A percentile compares a stretch with the other conserved stretches of the same genome.
Conservation (phyloP, 2,113 vertebrate species). For the Gasterosteus aculeatus region DNA sequence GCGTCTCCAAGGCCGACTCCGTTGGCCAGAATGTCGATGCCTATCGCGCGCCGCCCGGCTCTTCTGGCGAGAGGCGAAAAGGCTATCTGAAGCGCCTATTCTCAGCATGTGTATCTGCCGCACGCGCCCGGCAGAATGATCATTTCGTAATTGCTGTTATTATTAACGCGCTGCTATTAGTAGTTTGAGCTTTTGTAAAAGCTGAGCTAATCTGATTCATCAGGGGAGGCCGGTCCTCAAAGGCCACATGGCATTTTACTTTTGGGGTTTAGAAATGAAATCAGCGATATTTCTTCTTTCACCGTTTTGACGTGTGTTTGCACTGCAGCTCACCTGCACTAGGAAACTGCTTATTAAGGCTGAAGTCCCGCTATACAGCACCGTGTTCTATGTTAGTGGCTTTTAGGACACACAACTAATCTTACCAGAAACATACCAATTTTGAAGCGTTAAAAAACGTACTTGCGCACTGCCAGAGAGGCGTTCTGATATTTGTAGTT, state of each 20-base stretch:
- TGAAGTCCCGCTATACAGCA: not conserved
- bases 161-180: constrained; percentile 54
- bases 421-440: not conserved
- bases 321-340: not conserved
- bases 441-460: not conserved
- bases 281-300: constrained; percentile 10
- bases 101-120: constrained; percentile 66
- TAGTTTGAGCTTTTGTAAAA: constrained; percentile 42
- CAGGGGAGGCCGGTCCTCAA: constrained; percentile 8
- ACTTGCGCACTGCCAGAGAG: not conserved
- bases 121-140: constrained; percentile 49
- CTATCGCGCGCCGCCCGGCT: constrained; percentile 73
- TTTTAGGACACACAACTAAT: not conserved
- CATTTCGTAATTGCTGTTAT: constrained; percentile 68
- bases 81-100: constrained; percentile 72
- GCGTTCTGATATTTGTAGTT: too few relatives aligned
- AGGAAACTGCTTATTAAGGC: not conserved
- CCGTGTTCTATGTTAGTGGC: not conserved
- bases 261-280: constrained; percentile 12
- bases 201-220: constrained; percentile 24
- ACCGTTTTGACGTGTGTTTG: constrained; percentile 8
- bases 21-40: constrained; percentile 79
- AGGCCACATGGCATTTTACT: constrained; percentile 4
- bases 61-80: constrained; percentile 71
- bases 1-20: constrained; percentile 76